Base-by-base conservation (phyloP, 2,797 vertebrate species). In the Acridotheres tristis region DNA sequence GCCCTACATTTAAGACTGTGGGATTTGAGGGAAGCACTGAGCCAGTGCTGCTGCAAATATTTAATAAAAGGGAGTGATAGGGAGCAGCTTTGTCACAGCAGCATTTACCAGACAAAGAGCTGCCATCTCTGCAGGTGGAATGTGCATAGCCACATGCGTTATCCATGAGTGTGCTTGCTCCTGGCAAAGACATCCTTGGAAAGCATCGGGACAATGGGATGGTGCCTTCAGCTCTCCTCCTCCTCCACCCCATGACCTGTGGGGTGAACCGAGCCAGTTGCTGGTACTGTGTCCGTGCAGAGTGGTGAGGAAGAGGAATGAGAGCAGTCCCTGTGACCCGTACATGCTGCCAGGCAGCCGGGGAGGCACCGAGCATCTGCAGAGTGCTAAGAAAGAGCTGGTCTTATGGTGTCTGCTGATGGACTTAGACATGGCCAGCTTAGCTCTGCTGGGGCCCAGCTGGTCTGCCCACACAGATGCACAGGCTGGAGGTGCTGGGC, bases 401-500 rank as follows among this genome's bases (percentile, higher is more conserved):
- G 88, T 95, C 91, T 96, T 96, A 96, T 4, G 71, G 80, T 25
- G 96, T 96, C 96, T 96, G 96, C 93, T 84, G 93, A 95, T 73
- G 86, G 96, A 95, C 96, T 96, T 90, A 96, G 95, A 93, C 63
- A 0, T 76, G 88, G 94, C 85, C 69, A 95, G 96, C 96, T 96
- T 90, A 95, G 93, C 90, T 94, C 66, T 91, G 74, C 83, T 50
- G 85, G 85, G 66, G 36, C 90, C 94, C 91, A 92, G 94, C 95
- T 94, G 93, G 20, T 79, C 71, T 91, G 91, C 59, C 67, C 48
- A 84, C 93, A 87, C 80, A 71, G 94, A 88, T 63, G 80, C 83
- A 58, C 67, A 68, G 74, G 27, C 76, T 95, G 83, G 80, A 91
- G 83, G 83, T 81, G 73, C 62, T 32, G 26, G 25, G 32, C 29